Conservation (phyloP, 2,113 vertebrate genomes). For the Rhynchopsitta pachyrhyncha region DNA sequence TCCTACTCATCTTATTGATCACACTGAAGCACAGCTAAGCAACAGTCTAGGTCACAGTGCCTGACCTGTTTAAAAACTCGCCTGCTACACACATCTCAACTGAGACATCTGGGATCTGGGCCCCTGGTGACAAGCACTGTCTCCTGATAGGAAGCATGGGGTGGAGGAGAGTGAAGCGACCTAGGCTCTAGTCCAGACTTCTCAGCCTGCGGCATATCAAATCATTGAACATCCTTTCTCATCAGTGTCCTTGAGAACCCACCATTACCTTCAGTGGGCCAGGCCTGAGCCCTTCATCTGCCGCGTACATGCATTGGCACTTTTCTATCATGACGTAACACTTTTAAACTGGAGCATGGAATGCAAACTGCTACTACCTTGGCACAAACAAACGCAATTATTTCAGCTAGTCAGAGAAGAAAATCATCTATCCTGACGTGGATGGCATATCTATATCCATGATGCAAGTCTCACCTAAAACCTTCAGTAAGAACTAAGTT, state of each 20-base stretch:
- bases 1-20: slow-evolving; percentile 27
- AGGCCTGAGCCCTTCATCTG: background rate
- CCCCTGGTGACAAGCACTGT: background rate
- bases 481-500: background rate
- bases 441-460: background rate
- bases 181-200: background rate
- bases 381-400: background rate
- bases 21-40: background rate
- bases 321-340: background rate
- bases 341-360: rapidly evolving
- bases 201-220: background rate
- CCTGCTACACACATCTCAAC: background rate
- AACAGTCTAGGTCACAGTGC: background rate
- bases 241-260: background rate
- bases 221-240: background rate
- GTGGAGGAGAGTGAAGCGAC: background rate
- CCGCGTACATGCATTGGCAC: background rate
- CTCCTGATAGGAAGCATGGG: background rate
- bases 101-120: background rate
- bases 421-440: background rate
- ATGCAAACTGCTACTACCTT: background rate
- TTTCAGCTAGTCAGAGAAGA: background rate
- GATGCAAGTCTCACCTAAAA: background rate
- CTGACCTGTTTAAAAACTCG: background rate
- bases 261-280: rapidly evolving